Evolutionary conservation across 2,888 invertebrate genomes (phyloP), one percentile per base, ranked within the genome.

Genomic region (Drosophila setosimentum): DNA sequence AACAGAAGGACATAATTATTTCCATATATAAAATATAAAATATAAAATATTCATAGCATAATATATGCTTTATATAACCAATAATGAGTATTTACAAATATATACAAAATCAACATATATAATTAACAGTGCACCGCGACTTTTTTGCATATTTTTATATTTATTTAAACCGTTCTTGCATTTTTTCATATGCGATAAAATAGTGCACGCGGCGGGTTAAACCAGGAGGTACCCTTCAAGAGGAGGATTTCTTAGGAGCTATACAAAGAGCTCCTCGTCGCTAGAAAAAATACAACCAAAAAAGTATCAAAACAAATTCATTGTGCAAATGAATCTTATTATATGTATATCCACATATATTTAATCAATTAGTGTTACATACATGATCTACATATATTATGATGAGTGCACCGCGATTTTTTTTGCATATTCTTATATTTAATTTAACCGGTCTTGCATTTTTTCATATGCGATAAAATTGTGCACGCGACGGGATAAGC

Each of bases 281-380:
- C 2, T 35, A 30, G 33, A 3, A 53, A 62, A 58, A 7, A 32
- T 16, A 48, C 1, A 48, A 42, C 37, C 57, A 50, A 18, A n/a
- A 45, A 37, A 48, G 13, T 29, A 57, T 51, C 67, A 24, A 76
- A 66, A 53, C 54, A 69, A 54, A 64, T 40, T 30, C 37, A 49
- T 35, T 61, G 51, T 64, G 58, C 37, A 49, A 79, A 37, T 51
- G 59, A 79, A 45, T 75, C 75, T 48, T 59, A 61, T 61, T 30
- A 70, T 55, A 16, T 55, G 27, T 51, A 68, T 58, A 40, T 13
- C 18, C n/a, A 24, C 24, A 63, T 59, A 37, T 78, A 75, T 21
- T 70, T 79, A 89, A 60, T 82, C 78, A 57, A 82, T 75, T 68
- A 66, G 79, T 89, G 75, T 87, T 67, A 76, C 45, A 45, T 8